phyloP scores from a whole-genome alignment of 2,888 invertebrate species.

The Stenurella melanura region DNA sequence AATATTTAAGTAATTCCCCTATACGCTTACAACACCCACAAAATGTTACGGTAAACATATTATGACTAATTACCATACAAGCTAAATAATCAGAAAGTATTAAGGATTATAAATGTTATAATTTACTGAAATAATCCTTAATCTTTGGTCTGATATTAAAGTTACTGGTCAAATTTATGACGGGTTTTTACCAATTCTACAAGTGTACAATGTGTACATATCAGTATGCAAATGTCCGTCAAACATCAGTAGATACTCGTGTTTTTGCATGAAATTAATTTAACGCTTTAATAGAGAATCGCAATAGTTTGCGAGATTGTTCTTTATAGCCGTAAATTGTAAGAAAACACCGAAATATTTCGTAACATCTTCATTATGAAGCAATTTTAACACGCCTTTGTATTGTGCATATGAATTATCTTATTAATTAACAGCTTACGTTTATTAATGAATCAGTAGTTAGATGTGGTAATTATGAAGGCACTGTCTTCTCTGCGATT shows the following conservation, averaged over 20 bases:
- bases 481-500: background rate
- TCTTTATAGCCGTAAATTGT: background rate
- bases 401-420: constrained; percentile 2
- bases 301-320: constrained; percentile 7
- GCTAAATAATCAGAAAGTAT: background rate
- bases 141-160: background rate
- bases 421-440: constrained; percentile 7
- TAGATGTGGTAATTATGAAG: background rate
- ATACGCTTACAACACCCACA: background rate
- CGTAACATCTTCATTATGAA: constrained; percentile 19
- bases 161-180: background rate
- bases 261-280: constrained; percentile 8
- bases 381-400: constrained; percentile 19
- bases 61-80: background rate
- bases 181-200: constrained; percentile 5
- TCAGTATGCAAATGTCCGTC: background rate
- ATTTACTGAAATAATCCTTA: background rate
- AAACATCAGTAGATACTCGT: constrained; percentile 8
- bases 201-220: background rate
- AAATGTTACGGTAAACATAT: background rate
- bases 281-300: constrained; percentile 19
- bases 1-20: background rate
- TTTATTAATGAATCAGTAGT: constrained; percentile 14
- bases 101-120: background rate
- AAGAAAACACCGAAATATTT: constrained; percentile 12